Evolutionary conservation across 2,888 invertebrate species (phyloP).

Genomic region (Apamea sordens): DNA sequence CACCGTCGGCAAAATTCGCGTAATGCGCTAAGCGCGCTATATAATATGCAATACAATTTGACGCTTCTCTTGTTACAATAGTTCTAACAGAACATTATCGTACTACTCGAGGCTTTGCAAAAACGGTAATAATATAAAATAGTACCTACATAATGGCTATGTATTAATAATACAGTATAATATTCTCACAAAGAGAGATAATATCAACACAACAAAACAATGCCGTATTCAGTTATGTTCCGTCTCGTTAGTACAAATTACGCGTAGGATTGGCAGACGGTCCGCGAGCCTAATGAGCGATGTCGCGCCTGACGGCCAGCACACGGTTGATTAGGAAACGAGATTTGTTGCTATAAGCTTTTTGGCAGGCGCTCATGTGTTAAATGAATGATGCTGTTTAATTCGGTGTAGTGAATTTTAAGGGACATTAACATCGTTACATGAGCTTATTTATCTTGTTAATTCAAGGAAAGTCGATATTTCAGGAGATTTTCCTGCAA

Average conservation of each 20-base stretch:
- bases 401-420: background rate
- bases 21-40: conserved; percentile 11
- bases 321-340: conserved; percentile 56
- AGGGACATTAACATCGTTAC: background rate
- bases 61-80: conserved; percentile 2
- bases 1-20: background rate
- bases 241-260: conserved; percentile 59
- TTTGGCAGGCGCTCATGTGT: conserved; percentile 50
- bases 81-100: background rate
- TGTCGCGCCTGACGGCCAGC: conserved; percentile 63
- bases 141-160: background rate
- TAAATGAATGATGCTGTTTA: background rate
- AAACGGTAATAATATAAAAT: background rate
- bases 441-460: background rate
- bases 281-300: conserved; percentile 56
- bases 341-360: conserved; percentile 62
- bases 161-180: conserved; percentile 17
- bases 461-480: background rate
- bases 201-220: conserved; percentile 50
- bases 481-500: background rate
- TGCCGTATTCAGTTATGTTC: conserved; percentile 36
- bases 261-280: conserved; percentile 57
- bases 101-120: background rate
- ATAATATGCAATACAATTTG: background rate
- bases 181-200: conserved; percentile 39